These are phyloP conservation scores for Idaea aversata DNA, from an alignment of 2,888 invertebrate species.

Conservation along the genomic window DNA sequence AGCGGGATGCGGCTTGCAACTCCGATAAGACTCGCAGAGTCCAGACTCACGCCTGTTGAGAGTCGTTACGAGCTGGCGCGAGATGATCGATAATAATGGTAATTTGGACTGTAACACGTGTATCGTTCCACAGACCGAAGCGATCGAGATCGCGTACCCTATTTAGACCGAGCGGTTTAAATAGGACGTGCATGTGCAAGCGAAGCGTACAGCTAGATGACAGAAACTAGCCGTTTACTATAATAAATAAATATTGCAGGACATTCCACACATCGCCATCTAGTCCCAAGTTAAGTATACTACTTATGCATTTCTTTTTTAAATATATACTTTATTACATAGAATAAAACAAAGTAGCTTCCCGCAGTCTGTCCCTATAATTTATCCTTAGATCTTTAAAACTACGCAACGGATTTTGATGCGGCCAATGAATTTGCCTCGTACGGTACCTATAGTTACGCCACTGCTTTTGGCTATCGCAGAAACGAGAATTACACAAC, in stretches of 20 bases:
- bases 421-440: too few species aligned
- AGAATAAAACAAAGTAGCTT: too few species aligned
- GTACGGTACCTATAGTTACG: too few species aligned
- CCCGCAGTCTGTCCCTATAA: too few species aligned
- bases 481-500: slow-evolving; percentile 10
- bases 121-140: slow-evolving; percentile 58
- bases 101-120: slow-evolving; percentile 75
- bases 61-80: slow-evolving; percentile 72
- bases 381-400: too few species aligned
- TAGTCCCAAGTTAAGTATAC: too few species aligned
- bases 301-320: too few species aligned
- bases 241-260: slow-evolving; percentile 15
- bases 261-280: too few species aligned
- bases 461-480: slow-evolving; percentile 27
- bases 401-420: too few species aligned
- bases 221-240: slow-evolving; percentile 59
- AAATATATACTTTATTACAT: too few species aligned
- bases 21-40: slow-evolving; percentile 64
- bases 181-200: slow-evolving; percentile 49
- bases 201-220: slow-evolving; percentile 52
- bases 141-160: slow-evolving; percentile 65
- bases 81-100: slow-evolving; percentile 81
- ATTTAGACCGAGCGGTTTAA: neutral
- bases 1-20: slow-evolving; percentile 49
- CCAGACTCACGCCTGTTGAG: slow-evolving; percentile 63